phyloP scores from a whole-genome alignment of 2,113 vertebrate genomes.

The Benthochromis sp. region DNA sequence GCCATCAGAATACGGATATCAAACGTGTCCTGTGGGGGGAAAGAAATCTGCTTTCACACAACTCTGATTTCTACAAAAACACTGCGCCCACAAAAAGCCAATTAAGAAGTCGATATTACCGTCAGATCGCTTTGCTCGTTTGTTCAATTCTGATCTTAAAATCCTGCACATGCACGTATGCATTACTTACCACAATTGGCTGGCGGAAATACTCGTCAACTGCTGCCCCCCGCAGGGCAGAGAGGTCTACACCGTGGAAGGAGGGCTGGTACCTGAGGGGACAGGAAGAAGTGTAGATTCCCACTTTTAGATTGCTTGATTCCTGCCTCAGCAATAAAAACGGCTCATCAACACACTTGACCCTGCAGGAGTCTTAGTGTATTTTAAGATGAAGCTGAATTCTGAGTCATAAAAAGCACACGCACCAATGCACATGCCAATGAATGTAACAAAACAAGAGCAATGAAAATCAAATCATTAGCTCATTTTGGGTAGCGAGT shows the following conservation, averaged over 20 bases:
- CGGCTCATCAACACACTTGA: not conserved
- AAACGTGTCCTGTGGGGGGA: conserved; percentile 81
- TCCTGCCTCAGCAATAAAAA: not conserved
- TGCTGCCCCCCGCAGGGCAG: conserved; percentile 85
- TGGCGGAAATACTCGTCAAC: conserved; percentile 95
- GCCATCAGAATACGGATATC: conserved; percentile 95
- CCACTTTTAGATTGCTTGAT: not conserved
- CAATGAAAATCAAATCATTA: not conserved
- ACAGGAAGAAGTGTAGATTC: not conserved
- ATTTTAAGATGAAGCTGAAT: not conserved
- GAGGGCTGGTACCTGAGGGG: conserved; percentile 88
- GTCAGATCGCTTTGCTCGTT: not conserved
- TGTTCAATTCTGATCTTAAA: not conserved
- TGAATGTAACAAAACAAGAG: not conserved
- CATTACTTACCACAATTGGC: conserved; percentile 83
- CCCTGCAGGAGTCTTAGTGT: not conserved
- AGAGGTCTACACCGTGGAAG: conserved; percentile 93
- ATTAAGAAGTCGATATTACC: not conserved
- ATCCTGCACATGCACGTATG: not conserved
- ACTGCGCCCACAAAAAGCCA: not conserved
- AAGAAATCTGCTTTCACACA: not conserved
- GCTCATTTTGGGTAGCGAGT: not conserved
- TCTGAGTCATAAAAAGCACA: not conserved
- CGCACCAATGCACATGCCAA: not conserved
- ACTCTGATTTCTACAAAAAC: fast-evolving